These are phyloP conservation scores for Prionchulus punctatus DNA, from an alignment of 2,888 invertebrate species.

Conservation along the genomic window DNA sequence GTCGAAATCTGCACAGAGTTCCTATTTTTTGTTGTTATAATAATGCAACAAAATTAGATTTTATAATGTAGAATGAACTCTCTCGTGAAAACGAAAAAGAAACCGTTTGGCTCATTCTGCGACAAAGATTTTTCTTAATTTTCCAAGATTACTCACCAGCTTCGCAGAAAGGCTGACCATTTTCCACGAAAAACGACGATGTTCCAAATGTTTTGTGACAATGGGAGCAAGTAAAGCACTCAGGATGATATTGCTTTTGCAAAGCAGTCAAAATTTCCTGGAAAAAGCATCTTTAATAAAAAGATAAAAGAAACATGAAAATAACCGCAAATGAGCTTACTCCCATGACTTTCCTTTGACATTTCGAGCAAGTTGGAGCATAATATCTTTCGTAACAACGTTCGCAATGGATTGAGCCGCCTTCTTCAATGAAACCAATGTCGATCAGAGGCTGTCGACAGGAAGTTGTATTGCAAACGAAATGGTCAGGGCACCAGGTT, in stretches of 20 bases:
- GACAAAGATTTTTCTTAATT: too few relatives aligned
- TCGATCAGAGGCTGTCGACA: conserved; percentile 78
- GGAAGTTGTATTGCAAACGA: conserved; percentile 75
- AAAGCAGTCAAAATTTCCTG: conserved; percentile 89
- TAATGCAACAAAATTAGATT: too few relatives aligned
- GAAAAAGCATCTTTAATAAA: conserved; percentile 18
- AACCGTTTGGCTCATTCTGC: too few relatives aligned
- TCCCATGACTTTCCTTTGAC: conserved; percentile 81
- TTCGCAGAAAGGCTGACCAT: conserved; percentile 83
- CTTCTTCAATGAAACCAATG: conserved; percentile 93
- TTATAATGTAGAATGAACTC: too few relatives aligned
- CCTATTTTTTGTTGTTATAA: too few relatives aligned
- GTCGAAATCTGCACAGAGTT: neutral
- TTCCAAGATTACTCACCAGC: conserved; percentile 41
- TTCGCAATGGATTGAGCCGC: conserved; percentile 88
- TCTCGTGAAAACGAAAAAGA: too few relatives aligned
- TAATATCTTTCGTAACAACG: conserved; percentile 90
- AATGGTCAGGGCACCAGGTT: conserved; percentile 98
- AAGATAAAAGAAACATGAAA: neutral
- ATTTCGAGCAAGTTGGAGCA: conserved; percentile 87
- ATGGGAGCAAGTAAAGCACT: conserved; percentile 82
- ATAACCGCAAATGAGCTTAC: conserved; percentile 41
- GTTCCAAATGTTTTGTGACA: conserved; percentile 85
- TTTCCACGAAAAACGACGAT: conserved; percentile 86
- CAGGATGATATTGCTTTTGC: conserved; percentile 88